phyloP scores from a whole-genome alignment of 2,888 invertebrate species.

The Caenorhabditis drosophilae region DNA sequence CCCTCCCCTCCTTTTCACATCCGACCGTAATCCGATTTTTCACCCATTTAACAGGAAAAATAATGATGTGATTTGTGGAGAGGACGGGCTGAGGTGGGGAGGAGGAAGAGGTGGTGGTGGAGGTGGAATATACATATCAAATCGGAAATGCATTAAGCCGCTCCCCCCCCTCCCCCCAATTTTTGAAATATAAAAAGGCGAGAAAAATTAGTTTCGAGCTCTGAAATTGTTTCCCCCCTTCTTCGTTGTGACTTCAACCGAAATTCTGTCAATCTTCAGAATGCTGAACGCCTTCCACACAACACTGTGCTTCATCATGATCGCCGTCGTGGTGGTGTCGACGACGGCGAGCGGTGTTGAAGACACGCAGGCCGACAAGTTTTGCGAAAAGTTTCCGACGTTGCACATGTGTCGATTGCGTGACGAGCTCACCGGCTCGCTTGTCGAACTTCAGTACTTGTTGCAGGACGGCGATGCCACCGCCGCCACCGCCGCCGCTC shows the following conservation, averaged over 20 bases:
- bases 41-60: too few relatives aligned
- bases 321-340: neutral
- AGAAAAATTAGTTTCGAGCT: neutral
- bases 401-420: slow-evolving; percentile 54
- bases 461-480: slow-evolving; percentile 34
- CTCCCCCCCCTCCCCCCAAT: neutral
- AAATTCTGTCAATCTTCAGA: too few relatives aligned
- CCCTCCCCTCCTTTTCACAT: too few relatives aligned
- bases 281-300: neutral
- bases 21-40: too few relatives aligned
- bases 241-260: neutral
- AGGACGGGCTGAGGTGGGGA: too few relatives aligned
- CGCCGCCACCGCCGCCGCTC: neutral
- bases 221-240: neutral
- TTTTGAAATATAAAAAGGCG: neutral
- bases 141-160: too few relatives aligned
- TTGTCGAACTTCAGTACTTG: slow-evolving; percentile 51
- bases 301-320: neutral
- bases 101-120: too few relatives aligned
- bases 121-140: too few relatives aligned
- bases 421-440: slow-evolving; percentile 43
- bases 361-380: slow-evolving; percentile 41
- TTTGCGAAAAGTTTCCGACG: slow-evolving; percentile 52
- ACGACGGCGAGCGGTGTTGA: too few relatives aligned
- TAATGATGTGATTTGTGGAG: too few relatives aligned